A percentile compares a stretch with the other conserved stretches of the same genome.
phyloP scores from a whole-genome alignment of 2,113 vertebrate species.

The Poeciliopsis retropinna region DNA sequence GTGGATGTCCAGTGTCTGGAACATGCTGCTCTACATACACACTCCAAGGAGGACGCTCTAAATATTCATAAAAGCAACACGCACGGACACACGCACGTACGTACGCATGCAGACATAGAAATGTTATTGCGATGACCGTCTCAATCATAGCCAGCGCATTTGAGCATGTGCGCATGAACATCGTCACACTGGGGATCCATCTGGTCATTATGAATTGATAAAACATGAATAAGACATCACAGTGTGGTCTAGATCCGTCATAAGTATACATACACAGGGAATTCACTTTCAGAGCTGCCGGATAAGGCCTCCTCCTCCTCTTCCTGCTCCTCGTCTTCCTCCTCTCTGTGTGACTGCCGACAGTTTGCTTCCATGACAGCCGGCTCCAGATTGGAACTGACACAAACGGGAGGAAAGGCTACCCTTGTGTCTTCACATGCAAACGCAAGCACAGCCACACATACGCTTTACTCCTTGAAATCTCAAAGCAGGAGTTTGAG shows the following conservation, averaged over 20 bases:
- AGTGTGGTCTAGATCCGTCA: slow-evolving; percentile 77
- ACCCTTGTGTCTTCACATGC: slow-evolving; percentile 46
- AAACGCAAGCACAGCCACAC: slow-evolving; percentile 16
- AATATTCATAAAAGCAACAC: slow-evolving; percentile 49
- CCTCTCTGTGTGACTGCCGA: slow-evolving; percentile 48
- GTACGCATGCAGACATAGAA: slow-evolving; percentile 4
- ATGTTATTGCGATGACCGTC: slow-evolving; percentile 44
- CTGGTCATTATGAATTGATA: slow-evolving; percentile 81
- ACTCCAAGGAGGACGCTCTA: slow-evolving; percentile 45
- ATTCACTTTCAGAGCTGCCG: slow-evolving; percentile 61
- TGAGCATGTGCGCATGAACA: slow-evolving; percentile 19
- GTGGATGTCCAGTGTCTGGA: slow-evolving; percentile 60
- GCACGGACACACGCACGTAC: background rate
- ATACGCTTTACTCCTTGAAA: slow-evolving; percentile 36
- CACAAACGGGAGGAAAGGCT: slow-evolving; percentile 61
- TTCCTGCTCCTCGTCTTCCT: slow-evolving; percentile 19
- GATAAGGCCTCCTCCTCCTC: slow-evolving; percentile 34
- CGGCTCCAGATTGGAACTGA: slow-evolving; percentile 72
- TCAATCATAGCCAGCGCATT: slow-evolving; percentile 20
- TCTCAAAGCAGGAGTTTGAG: slow-evolving; percentile 55
- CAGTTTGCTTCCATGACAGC: slow-evolving; percentile 63
- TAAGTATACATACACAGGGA: slow-evolving; percentile 73
- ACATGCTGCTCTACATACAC: slow-evolving; percentile 59
- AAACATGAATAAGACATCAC: slow-evolving; percentile 79
- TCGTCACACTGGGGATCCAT: slow-evolving; percentile 53